Evolutionary conservation across 2,888 invertebrate genomes (phyloP), one percentile per base, ranked within the genome.

Genomic region (Epsilonema sp.): DNA sequence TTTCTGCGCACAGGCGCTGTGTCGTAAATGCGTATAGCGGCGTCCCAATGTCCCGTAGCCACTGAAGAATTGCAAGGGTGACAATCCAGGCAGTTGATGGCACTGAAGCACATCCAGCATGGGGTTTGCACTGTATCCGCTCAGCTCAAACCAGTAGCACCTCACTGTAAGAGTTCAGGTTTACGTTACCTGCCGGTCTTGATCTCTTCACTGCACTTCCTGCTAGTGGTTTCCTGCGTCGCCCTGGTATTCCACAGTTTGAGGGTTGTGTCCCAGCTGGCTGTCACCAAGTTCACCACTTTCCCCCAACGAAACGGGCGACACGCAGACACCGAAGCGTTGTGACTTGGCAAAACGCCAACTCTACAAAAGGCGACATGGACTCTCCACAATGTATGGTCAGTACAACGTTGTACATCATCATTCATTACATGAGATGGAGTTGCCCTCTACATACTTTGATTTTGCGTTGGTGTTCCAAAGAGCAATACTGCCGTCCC

Each of bases 1-100:
- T 59, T 61, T 42, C 63, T 55, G 3, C 54, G 57, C 47, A 58
- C 59, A 49, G 60, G 58, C 48, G 62, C 59, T 21, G 63, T 54
- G 50, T 65, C 62, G 57, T 59, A 67, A 37, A 67, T 60, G 46
- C 60, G 59, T 37, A 67, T 53, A 16, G 54, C 50, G 31, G 60
- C 52, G 48, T 67, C 66, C 67, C 67, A 67, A 49, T 58, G 56
- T 38, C 65, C 67, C n/a, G 62, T 62, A 2, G 61, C 65, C 3
- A 67, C 56, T 47, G 59, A 48, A 52, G 63, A 57, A 19, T 58
- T 63, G 45, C 62, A 60, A 3, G 65, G 65, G 41, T 68, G 66
- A 53, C 65, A 64, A 22, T 60, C 55, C 4, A 67, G 62, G 56
- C 64, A 63, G 51, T 67, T 67, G 23, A 68, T 58, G 21, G 66